Percentiles rank a stretch among this genome's conserved stretches.
Conservation (phyloP, 2,888 invertebrate genomes). For the Mamestra brassicae region DNA sequence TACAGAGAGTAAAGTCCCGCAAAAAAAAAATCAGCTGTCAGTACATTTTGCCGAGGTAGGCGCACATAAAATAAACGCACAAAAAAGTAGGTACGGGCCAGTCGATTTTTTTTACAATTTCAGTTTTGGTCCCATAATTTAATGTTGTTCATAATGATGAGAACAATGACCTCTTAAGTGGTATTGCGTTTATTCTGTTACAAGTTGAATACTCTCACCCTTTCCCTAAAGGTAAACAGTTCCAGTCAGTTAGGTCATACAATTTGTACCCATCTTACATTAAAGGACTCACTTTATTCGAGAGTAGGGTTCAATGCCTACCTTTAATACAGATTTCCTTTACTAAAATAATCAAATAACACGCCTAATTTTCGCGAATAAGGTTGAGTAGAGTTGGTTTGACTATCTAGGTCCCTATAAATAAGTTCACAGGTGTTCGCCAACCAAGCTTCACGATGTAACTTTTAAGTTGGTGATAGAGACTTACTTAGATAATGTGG, state of each 20-base stretch:
- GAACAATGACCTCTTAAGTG: too few species aligned
- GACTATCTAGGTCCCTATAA: background rate
- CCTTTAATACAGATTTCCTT: background rate
- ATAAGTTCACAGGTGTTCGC: background rate
- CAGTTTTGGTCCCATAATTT: too few species aligned
- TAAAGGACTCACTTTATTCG: constrained; percentile 13
- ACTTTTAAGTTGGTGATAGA: background rate
- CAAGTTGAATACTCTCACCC: background rate
- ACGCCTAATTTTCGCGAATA: background rate
- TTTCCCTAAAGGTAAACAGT: background rate
- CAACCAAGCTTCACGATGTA: background rate
- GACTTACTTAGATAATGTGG: background rate
- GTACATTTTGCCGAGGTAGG: too few species aligned
- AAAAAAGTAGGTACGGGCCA: too few species aligned
- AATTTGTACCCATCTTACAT: constrained; percentile 17
- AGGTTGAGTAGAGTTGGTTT: background rate
- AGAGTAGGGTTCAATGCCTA: constrained; percentile 27
- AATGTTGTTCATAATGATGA: too few species aligned
- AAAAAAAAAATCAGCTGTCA: too few species aligned
- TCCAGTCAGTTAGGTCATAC: constrained; percentile 10
- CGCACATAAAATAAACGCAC: too few species aligned
- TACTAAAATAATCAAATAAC: background rate
- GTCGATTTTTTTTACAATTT: too few species aligned
- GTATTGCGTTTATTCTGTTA: too few species aligned
- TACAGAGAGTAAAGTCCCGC: too few species aligned